Evolutionary conservation across 2,888 invertebrate genomes (phyloP), one percentile per base, ranked within the genome.

Genomic region (Tineola bisselliella): DNA sequence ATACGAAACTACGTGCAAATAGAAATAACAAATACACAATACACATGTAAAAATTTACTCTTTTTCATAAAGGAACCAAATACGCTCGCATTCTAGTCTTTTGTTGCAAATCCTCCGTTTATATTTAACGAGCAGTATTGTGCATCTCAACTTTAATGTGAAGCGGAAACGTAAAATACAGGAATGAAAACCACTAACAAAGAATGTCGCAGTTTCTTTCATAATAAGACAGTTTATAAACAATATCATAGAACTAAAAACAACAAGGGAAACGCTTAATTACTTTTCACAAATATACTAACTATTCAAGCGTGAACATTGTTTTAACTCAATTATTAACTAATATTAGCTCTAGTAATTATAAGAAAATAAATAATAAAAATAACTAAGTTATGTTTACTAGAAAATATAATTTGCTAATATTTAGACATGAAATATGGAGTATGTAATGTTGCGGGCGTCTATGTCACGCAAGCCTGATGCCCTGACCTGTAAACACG

Each of bases 361-460:
- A 25, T 25, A n/a, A 13, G 48, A 48, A 48, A 54, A 25, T 1
- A 54, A 12, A 18, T 54, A 48, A 54, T 25, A 54, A 54, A 54
- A 54, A 25, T 25, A 54, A 25, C 11, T 25, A 18, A 54, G 12
- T 25, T 25, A 17, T 54, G 19, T 54, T 54, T 54, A 54, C 11
- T 12, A 54, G 2, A 25, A 25, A 54, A 54, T 54, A 54, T 54
- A 54, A 25, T 54, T 54, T 12, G 25, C 18, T 54, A 54, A 54
- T 54, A 54, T 54, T 54, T 54, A 54, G 19, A 54, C 25, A 54
- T 54, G 54, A 54, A 54, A 54, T 54, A 54, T 54, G 54, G 17
- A 54, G 25, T 25, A 54, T 54, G 25, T 25, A 25, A 54, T 25
- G 54, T 48, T 13, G 54, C 25, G 25, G 54, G 54, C 19, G 48